Percentiles rank a stretch among this genome's conserved stretches.
phyloP scores from a whole-genome alignment of 2,113 vertebrate genomes.

The Myiagra hebetior region DNA sequence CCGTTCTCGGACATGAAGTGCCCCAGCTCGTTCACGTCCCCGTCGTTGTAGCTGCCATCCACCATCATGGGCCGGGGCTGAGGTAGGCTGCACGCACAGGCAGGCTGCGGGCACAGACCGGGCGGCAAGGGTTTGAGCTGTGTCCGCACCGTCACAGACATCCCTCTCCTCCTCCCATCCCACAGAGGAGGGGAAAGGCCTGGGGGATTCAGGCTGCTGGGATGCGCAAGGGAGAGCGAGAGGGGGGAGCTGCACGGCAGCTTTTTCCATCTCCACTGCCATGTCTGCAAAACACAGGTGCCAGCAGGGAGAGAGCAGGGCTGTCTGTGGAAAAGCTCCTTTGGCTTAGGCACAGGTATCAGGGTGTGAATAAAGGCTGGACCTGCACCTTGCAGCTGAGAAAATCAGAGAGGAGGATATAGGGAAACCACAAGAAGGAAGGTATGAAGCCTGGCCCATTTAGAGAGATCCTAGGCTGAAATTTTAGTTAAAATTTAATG shows the following conservation, averaged over 20 bases:
- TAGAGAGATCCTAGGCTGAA: not conserved
- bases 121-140: not conserved
- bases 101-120: constrained; percentile 74
- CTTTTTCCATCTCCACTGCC: not conserved
- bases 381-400: not conserved
- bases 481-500: not conserved
- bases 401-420: not conserved
- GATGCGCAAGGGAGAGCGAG: not conserved
- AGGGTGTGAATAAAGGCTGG: not conserved
- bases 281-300: accelerated
- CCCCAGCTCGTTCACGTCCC: constrained; percentile 82
- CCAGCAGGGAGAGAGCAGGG: not conserved
- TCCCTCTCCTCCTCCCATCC: not conserved
- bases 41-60: constrained; percentile 82
- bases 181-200: not conserved
- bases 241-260: not conserved
- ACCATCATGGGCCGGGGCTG: constrained; percentile 84
- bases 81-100: constrained; percentile 84
- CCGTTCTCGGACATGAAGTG: constrained; percentile 81
- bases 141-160: accelerated
- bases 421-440: not conserved
- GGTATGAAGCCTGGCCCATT: not conserved
- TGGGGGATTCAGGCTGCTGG: not conserved
- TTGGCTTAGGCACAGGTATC: not conserved
- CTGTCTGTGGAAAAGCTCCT: not conserved